phyloP scores from a whole-genome alignment of 2,888 invertebrate species.

The Odontocerum albicorne region DNA sequence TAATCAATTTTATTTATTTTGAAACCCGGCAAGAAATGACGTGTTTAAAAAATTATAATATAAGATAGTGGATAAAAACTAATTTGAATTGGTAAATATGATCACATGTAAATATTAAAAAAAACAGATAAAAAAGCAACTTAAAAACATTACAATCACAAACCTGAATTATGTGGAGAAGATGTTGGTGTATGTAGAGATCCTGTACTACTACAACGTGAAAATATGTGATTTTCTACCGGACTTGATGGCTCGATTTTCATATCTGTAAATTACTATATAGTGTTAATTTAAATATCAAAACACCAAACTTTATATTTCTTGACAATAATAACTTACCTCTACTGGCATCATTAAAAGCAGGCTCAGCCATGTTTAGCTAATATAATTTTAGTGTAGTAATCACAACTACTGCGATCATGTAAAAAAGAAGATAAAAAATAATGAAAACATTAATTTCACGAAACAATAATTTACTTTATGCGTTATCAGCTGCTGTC shows the following conservation, averaged over 20 bases:
- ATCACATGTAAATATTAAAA: too few relatives aligned
- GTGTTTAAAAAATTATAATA: too few relatives aligned
- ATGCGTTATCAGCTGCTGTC: too few relatives aligned
- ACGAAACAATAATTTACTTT: too few relatives aligned
- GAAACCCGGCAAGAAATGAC: too few relatives aligned
- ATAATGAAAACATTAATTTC: too few relatives aligned
- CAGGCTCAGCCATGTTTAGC: constrained; percentile 23
- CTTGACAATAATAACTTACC: constrained; percentile 10
- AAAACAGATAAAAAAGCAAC: constrained; percentile 15
- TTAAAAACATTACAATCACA: neutral
- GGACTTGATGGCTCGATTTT: constrained; percentile 63
- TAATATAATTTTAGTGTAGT: too few relatives aligned
- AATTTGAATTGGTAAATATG: too few relatives aligned
- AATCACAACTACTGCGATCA: too few relatives aligned
- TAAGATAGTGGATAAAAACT: too few relatives aligned
- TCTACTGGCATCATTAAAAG: constrained; percentile 17
- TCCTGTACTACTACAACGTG: constrained; percentile 75
- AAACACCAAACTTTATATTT: constrained; percentile 3
- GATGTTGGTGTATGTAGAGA: constrained; percentile 78
- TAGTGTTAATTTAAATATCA: constrained; percentile 8
- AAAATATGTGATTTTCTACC: constrained; percentile 61
- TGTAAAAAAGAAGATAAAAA: too few relatives aligned
- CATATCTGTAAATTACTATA: constrained; percentile 46
- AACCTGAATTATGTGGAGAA: constrained; percentile 79
- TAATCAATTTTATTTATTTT: too few relatives aligned